Conservation (phyloP, 2,888 invertebrate genomes). For the Theretra japonica region DNA sequence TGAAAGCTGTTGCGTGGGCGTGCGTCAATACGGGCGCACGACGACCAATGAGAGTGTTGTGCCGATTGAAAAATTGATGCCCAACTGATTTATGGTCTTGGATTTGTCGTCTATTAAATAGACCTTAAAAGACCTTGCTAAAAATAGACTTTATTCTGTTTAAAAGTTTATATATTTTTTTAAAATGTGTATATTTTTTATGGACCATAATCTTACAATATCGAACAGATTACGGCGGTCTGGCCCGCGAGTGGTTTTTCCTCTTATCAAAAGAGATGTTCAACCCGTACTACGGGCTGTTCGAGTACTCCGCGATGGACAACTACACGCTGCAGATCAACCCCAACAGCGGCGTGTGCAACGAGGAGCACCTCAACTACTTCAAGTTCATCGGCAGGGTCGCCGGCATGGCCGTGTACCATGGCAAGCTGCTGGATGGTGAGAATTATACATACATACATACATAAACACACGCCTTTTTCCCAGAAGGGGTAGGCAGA, state of each 20-base stretch:
- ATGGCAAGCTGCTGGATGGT: constrained; percentile 99
- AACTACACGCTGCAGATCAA: constrained; percentile 99
- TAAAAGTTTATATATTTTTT: no score
- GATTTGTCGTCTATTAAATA: not conserved
- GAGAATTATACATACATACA: constrained; percentile 44
- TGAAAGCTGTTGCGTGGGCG: no score
- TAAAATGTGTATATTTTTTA: no score
- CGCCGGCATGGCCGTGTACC: constrained; percentile 99
- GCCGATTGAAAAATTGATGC: no score
- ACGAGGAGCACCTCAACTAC: constrained; percentile 98
- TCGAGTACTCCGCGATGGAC: constrained; percentile 99
- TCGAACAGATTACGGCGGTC: constrained; percentile 94
- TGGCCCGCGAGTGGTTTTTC: constrained; percentile 99
- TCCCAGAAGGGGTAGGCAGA: no score
- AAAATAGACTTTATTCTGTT: no score
- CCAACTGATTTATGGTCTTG: not conserved
- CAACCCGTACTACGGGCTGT: constrained; percentile 99
- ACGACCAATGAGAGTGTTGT: no score
- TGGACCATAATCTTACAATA: no score
- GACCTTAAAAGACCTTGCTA: no score
- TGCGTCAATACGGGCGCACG: no score
- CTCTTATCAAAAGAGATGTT: constrained; percentile 99
- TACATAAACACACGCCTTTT: not conserved
- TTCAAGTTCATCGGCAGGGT: constrained; percentile 99
- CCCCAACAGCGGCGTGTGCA: constrained; percentile 98